Base-by-base conservation (phyloP, 1,140 invertebrate genomes). In the Alviniconcha marisindica region DNA sequence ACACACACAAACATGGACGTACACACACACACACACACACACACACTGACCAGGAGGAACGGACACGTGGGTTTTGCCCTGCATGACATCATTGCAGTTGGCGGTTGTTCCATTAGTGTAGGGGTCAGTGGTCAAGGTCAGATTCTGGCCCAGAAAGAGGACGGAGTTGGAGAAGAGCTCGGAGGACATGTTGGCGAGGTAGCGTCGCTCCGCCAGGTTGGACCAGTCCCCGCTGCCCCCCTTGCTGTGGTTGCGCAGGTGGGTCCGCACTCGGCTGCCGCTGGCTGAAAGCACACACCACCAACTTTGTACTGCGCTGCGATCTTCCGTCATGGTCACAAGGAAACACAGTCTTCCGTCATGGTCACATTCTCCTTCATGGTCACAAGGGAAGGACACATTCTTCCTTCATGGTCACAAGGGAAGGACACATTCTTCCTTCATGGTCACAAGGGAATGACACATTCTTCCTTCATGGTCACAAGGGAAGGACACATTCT, bases 11-110 rank as follows among this genome's bases (percentile, higher is more conserved):
- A 60, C 56, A 60, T n/a, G n/a, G n/a, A n/a, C 24, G 31, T 33
- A 31, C 44, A 48, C 44, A 48, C 44, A 48, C 44, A 48, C 44
- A 48, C 5, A 48, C 44, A 48, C 44, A 48, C 44, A 48, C 44
- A 48, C 51, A 56, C 14, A 76, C 84, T 82, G 81, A 91, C 91
- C 92, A 85, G 92, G 92, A 33, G 92, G 92, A 7, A 93, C 88
- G 44, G 87, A 83, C 2, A 93, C 90, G 33, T 91, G 85, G 38
- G 89, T 90, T 69, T 83, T 89, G 24, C 88, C 91, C 74, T 90
- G 87, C 44, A 90, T 86, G 7, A 92, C 83, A 74, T 90, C 91
- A 48, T 88, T 83, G 85, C 83, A 87, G 21, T 38, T 56, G 38
- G 48, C 44, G 28, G 71, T 48, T 21, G 69, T 56, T 36, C 78